Conservation (phyloP, 2,797 vertebrate species). For the Sibirionetta formosa region DNA sequence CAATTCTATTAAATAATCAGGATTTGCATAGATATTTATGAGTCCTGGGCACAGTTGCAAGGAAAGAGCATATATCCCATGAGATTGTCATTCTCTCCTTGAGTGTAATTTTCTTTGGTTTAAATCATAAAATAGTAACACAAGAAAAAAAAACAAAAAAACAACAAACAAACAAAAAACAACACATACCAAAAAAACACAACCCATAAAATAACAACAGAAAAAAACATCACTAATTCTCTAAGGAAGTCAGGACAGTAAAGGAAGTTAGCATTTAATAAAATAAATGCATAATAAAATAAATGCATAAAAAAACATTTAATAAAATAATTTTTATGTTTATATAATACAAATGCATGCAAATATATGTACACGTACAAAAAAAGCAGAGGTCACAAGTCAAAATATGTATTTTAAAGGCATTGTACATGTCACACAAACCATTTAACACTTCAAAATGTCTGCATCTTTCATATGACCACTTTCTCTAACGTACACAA, state of each 20-base stretch:
- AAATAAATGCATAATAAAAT: not conserved
- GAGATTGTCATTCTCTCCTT: not conserved
- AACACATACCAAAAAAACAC: not conserved
- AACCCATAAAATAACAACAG: not conserved
- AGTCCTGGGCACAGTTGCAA: not conserved
- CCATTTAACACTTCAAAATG: conserved; percentile 28
- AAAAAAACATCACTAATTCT: conserved; percentile 31
- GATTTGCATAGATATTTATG: not conserved
- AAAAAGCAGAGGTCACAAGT: conserved; percentile 6
- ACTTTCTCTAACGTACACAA: conserved; percentile 22
- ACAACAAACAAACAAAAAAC: no score
- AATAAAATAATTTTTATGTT: conserved; percentile 33
- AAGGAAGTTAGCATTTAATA: conserved; percentile 39
- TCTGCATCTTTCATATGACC: not conserved
- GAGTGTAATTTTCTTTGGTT: conserved; percentile 38
- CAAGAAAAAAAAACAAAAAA: not conserved
- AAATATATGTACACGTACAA: not conserved
- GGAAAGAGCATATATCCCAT: not conserved
- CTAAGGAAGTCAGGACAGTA: not conserved
- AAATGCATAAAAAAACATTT: not conserved
- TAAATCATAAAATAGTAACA: conserved; percentile 45
- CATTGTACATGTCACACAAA: not conserved
- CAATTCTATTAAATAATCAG: conserved; percentile 42
- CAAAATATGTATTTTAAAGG: conserved; percentile 36
- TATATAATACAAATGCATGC: not conserved